Conservation (phyloP, 2,888 invertebrate genomes). For the Theretra japonica region DNA sequence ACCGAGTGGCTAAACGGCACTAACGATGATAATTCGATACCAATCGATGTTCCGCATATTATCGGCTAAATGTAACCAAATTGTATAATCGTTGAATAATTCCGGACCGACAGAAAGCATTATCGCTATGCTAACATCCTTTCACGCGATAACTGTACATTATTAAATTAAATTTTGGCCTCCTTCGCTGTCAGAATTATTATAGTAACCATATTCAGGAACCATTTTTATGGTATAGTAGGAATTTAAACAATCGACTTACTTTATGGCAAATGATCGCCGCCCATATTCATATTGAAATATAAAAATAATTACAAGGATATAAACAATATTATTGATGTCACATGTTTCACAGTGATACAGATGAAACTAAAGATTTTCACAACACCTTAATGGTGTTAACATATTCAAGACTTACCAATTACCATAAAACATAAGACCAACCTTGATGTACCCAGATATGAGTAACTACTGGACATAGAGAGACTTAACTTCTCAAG, state of each 20-base stretch:
- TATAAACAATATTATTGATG: too few species aligned
- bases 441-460: neutral
- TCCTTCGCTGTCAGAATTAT: neutral
- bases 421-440: too few species aligned
- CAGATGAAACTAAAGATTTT: neutral
- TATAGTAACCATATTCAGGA: neutral
- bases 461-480: too few species aligned
- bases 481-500: too few species aligned
- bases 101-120: neutral
- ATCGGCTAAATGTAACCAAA: conserved; percentile 8
- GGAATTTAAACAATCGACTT: too few species aligned
- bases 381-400: too few species aligned
- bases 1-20: conserved; percentile 3
- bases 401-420: too few species aligned
- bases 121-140: conserved; percentile 30
- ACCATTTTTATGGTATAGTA: too few species aligned
- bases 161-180: neutral
- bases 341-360: too few species aligned
- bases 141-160: conserved; percentile 28
- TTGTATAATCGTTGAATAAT: conserved; percentile 16
- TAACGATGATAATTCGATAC: conserved; percentile 16
- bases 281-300: too few species aligned
- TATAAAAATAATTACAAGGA: too few species aligned
- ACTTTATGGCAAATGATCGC: too few species aligned
- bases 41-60: conserved; percentile 18